Conservation (phyloP, 2,888 invertebrate genomes). For the Eristalis tenax region DNA sequence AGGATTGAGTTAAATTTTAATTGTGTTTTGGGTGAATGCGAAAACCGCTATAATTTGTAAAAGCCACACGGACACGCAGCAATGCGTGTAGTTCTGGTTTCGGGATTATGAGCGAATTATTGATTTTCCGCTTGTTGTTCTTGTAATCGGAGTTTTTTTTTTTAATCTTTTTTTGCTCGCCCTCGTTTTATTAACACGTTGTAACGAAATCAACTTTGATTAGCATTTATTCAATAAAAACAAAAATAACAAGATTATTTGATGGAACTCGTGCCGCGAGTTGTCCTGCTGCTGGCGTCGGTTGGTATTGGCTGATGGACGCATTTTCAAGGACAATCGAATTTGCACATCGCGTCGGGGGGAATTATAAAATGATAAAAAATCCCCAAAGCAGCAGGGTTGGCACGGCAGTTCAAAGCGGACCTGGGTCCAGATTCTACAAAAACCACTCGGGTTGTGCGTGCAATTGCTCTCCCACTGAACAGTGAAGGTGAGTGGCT, state of each 20-base stretch:
- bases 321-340: slow-evolving; percentile 8
- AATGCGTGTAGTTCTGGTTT: slow-evolving; percentile 55
- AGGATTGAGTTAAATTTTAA: slow-evolving; percentile 68
- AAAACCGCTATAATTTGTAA: slow-evolving; percentile 69
- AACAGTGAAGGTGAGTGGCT: too few relatives aligned
- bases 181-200: too few relatives aligned
- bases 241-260: slow-evolving; percentile 29
- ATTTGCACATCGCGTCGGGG: slow-evolving; percentile 3
- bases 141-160: slow-evolving; percentile 26
- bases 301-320: slow-evolving; percentile 1
- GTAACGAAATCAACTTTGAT: slow-evolving; percentile 49
- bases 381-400: too few relatives aligned
- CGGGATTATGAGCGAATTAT: slow-evolving; percentile 45
- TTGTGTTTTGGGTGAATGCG: slow-evolving; percentile 63
- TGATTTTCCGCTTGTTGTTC: slow-evolving; percentile 42
- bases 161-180: background rate
- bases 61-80: slow-evolving; percentile 65
- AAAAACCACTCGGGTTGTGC: too few relatives aligned
- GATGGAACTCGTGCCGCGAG: slow-evolving; percentile 9
- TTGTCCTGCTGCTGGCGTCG: slow-evolving; percentile 10
- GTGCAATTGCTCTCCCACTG: too few relatives aligned
- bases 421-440: too few relatives aligned
- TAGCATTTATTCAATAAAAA: slow-evolving; percentile 46
- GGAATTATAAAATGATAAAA: too few relatives aligned
- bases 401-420: too few relatives aligned